These are phyloP conservation scores for Danaus chrysippus DNA, from an alignment of 2,888 invertebrate genomes.

Conservation along the genomic window DNA sequence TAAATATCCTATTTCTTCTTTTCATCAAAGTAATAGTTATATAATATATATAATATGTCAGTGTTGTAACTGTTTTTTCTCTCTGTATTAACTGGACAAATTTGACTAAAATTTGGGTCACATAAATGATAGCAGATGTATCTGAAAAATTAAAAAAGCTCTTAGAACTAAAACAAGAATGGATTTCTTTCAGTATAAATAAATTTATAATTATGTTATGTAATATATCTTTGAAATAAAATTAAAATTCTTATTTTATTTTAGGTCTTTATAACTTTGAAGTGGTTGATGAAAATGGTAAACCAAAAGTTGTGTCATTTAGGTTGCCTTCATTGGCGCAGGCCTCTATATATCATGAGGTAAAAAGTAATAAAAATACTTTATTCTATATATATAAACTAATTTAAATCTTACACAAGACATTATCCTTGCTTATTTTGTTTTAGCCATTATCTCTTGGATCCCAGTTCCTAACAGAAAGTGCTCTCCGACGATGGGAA, in stretches of 20 bases:
- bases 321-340: slow-evolving; percentile 94
- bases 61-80: too few species aligned
- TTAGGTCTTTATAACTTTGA: slow-evolving; percentile 92
- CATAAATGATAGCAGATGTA: too few species aligned
- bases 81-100: too few species aligned
- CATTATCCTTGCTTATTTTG: slow-evolving; percentile 9
- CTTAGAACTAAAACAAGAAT: background rate
- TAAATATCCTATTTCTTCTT: too few species aligned
- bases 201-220: background rate
- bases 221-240: background rate
- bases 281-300: slow-evolving; percentile 90
- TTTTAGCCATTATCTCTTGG: slow-evolving; percentile 85
- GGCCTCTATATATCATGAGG: slow-evolving; percentile 96
- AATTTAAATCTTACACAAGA: background rate
- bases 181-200: slow-evolving; percentile 9
- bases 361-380: slow-evolving; percentile 40
- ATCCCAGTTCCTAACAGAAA: slow-evolving; percentile 89
- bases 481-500: slow-evolving; percentile 91
- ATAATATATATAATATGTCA: too few species aligned
- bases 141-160: background rate
- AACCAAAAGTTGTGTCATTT: slow-evolving; percentile 90
- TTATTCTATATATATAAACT: background rate
- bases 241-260: slow-evolving; percentile 22
- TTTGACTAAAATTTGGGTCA: too few species aligned
- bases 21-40: too few species aligned